phyloP scores from a whole-genome alignment of 1,140 invertebrate genomes.

The Copidosoma floridanum region DNA sequence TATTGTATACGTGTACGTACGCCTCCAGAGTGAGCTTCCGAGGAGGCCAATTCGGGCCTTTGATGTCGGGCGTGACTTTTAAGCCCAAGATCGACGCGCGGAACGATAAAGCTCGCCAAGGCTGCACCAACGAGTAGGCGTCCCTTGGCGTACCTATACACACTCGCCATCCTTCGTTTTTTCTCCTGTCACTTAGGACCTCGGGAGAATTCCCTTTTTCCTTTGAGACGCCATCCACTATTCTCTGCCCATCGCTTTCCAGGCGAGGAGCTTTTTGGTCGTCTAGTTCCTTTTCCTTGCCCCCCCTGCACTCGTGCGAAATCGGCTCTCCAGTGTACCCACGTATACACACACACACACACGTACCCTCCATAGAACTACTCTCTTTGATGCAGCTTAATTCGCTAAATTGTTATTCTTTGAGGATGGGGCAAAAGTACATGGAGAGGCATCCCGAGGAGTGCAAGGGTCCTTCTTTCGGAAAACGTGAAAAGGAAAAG shows the following conservation, averaged over 20 bases:
- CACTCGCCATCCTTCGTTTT: constrained; percentile 3
- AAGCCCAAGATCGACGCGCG: constrained; percentile 25
- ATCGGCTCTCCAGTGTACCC: too few species aligned
- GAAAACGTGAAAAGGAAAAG: background rate
- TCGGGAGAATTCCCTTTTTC: constrained; percentile 34
- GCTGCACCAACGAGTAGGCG: constrained; percentile 1
- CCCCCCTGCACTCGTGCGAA: too few species aligned
- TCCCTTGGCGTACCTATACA: constrained; percentile 22
- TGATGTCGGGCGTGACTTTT: constrained; percentile 45
- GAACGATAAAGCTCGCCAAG: background rate
- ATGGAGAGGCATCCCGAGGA: background rate
- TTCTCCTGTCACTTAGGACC: constrained; percentile 32
- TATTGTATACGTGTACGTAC: too few species aligned
- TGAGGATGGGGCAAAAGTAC: too few species aligned
- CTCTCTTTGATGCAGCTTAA: constrained; percentile 45
- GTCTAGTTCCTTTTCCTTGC: constrained; percentile 1
- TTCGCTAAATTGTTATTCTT: constrained; percentile 50
- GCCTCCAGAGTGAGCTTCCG: too few species aligned
- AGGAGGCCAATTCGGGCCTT: too few species aligned
- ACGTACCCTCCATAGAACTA: too few species aligned
- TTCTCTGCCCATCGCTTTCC: constrained; percentile 1
- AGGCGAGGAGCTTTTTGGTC: too few species aligned
- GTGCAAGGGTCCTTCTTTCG: background rate
- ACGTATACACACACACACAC: too few species aligned
- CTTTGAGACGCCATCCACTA: constrained; percentile 26